Base-by-base conservation (phyloP, 2,888 invertebrate species). In the Liopterus haemorrhoidalis region DNA sequence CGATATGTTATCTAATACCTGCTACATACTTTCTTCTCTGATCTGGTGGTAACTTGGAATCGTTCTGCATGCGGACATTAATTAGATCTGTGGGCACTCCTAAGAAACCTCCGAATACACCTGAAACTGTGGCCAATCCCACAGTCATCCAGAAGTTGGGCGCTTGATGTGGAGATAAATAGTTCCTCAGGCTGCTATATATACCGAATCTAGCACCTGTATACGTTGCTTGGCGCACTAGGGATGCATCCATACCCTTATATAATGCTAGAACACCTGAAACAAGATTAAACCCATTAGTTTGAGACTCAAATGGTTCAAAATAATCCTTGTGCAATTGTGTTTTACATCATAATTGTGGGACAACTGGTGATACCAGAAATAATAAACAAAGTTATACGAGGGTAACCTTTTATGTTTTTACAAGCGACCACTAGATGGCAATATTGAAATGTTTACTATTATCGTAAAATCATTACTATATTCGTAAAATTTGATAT, bases 61-160 rank as follows among this genome's bases (percentile, higher is more conserved):
- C 99, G 72, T 99, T 99, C 68, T 99, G 97, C 97, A 99, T 97
- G 57, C 99, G 75, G 4, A 99, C 99, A 71, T 99, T 99, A 39
- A 99, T 85, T 75, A 99, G 79, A 72, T 99, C 99, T 8, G 91
- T 94, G 1, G 97, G 97, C 15, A 95, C 93, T 1, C 94, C 96
- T 2, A 97, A 81, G 59, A 96, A 77, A 5, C 97, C 97, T 36
- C 96, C 95, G 31, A 81, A 78, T 39, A 85, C 83, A 5, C 96
- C 97, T 20, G 92, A 84, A 4, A 82, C 54, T 4, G 84, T 87
- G 27, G 96, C 95, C 50, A 95, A 68, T 19, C 75, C 67, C n/a
- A 85, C 82, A 30, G 86, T 82, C 62, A 79, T 74, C 14, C 72
- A 49, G 46, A 66, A 64, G 18, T 52, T 52, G 1, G 57, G 44